Evolutionary conservation across 1,140 invertebrate species (phyloP), one percentile per base, ranked within the genome.

Genomic region (Ceratina japonica): DNA sequence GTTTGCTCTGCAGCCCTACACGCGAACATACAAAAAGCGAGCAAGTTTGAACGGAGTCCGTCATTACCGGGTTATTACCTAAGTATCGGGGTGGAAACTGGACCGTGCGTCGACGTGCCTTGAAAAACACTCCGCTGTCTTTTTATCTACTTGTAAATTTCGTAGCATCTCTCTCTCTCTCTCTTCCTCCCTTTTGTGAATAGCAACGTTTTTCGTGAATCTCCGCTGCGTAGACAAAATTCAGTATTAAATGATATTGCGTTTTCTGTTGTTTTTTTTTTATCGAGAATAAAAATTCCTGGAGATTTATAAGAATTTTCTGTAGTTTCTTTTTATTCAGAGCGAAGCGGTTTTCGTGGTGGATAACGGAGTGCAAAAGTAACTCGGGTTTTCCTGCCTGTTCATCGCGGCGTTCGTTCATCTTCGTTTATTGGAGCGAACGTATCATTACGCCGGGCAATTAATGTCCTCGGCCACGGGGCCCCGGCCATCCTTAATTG

Each of bases 31-130:
- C 79, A 89, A 90, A 88, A 89, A 86, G 82, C 88, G 87, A 83
- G 77, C 81, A 75, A 70, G 82, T 86, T 86, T 84, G 85, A 89
- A 87, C 87, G 79, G 87, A 89, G 87, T 83, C 87, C 82, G 61
- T 90, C 83, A 90, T 90, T 89, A 90, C 83, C 75, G 82, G 83
- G 87, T 90, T 90, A 90, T 90, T 90, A 90, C 88, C 87, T 90
- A 90, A 90, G 89, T 89, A 90, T 87, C 88, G 80, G 82, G 75
- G 76, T 87, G 65, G 86, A 84, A 88, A 87, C 82, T 83, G 77
- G 74, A 66, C 72, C 64, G 75, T 54, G 75, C 72, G 49, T 77
- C 27, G 37, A 44, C 37, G 37, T 44, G 37, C 37, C 37, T 44
- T 44, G 5, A 44, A 44, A 44, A 44, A 44, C 2, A 10, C 3